Base-by-base conservation (phyloP, 1,140 invertebrate genomes). In the Musca vetustissima region DNA sequence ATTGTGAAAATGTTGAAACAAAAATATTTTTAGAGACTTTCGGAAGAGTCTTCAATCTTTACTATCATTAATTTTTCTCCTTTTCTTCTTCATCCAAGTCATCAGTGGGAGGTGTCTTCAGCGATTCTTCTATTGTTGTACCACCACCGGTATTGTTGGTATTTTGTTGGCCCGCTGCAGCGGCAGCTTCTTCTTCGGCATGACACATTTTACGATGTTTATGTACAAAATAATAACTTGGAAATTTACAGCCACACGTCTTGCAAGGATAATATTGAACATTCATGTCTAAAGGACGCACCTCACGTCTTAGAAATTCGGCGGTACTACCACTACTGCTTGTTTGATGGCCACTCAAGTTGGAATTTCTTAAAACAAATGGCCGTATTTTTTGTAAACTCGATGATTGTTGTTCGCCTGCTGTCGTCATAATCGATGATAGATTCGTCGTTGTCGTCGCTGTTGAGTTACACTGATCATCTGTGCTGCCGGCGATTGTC, bases 181-280 rank as follows among this genome's bases (percentile, higher is more conserved):
- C 66, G 0, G 47, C 64, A 32, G 77, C 32, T 15, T 85, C 80
- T 71, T 89, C 89, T 50, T 88, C 88, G 4, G 88, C 88, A 76
- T 96, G 93, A 80, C 92, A 94, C 71, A 92, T 76, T 83, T 94
- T 94, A 24, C 92, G 84, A 83, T 96, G 94, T 75, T 96, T 96
- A 78, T 95, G 94, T 4, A 96, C 94, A 84, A 96, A 96, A 80
- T 96, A 96, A 77, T 96, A 96, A 72, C 92, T 94, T 0, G 94
- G 94, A 77, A 96, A 96, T 83, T 95, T 95, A 77, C 88, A 92
- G 22, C 94, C 93, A 83, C 93, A 96, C 0, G 91, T 94, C 82
- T 95, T 95, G 83, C 94, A 96, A 0, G 93, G 93, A 83, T 95
- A 96, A 84, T 95, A 96, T 79, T 95, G 93, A 0, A 95, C 89